Conservation (phyloP, 64 coral and sea anemone species). For the Trachythela sp. region DNA sequence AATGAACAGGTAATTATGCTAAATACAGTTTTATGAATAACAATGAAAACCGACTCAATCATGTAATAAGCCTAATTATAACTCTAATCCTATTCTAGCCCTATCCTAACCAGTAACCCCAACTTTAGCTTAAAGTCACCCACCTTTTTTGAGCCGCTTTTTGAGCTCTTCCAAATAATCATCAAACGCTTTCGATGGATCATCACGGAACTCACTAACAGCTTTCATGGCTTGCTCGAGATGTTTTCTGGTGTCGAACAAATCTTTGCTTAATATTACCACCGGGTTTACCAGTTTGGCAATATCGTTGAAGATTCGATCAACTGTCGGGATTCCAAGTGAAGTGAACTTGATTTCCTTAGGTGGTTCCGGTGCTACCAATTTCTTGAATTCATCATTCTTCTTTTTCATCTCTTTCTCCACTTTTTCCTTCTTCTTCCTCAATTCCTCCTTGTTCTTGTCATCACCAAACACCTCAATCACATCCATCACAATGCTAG, state of each 20-base stretch:
- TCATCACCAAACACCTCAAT: neutral
- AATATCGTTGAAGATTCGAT: neutral
- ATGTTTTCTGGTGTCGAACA: neutral
- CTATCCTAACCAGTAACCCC: no score
- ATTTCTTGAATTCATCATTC: neutral
- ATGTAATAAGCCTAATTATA: no score
- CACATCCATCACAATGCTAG: neutral
- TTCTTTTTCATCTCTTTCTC: neutral
- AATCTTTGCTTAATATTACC: neutral
- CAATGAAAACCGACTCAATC: no score
- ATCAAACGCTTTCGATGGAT: neutral
- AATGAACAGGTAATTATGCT: no score
- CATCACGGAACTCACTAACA: neutral
- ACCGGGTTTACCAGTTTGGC: neutral
- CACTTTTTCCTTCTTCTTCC: neutral
- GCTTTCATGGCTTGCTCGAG: neutral
- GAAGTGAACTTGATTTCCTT: neutral
- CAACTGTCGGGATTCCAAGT: neutral
- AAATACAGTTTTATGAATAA: no score
- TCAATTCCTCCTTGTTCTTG: neutral
- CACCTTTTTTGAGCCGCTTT: neutral
- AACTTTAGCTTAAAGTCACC: no score
- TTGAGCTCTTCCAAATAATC: slow-evolving; percentile 15
- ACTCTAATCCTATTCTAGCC: no score
- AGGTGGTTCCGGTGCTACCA: neutral